Evolutionary conservation across 2,888 invertebrate species (phyloP), one percentile per base, ranked within the genome.

Genomic region (Galerucella pusilla): DNA sequence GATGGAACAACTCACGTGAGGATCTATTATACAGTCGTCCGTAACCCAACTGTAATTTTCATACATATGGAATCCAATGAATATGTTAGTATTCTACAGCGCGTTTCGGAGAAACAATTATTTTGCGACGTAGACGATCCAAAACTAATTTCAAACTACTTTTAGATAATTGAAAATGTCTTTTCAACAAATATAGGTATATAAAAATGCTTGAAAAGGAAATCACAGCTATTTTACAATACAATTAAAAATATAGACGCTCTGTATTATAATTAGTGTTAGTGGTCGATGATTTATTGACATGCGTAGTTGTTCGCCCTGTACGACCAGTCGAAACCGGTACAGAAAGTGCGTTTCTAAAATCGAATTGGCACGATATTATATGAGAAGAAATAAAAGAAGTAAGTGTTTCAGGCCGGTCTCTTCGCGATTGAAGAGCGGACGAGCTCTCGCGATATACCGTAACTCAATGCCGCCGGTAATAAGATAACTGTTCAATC

Each of bases 401-500:
- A 46, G 20, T 20, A 20, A 20, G 69, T 49, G 45, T 74, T 71
- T 71, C 74, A 75, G 75, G 71, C 73, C 77, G 67, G 73, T 76
- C 71, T 66, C 67, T 42, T 35, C 66, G 73, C 72, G 75, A 76
- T 28, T 46, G 46, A 45, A 20, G 35, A n/a, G 14, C 46, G 12
- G 46, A 16, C 46, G 71, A 46, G 60, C 46, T 60, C 60, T 46
- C 25, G 63, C 45, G 45, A 57, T 57, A 68, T 79, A 79, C 80
- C 77, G 78, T 78, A 75, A 78, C 74, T 71, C 71, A 3, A 46
- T 46, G 76, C 73, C 69, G 69, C 59, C 71, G 77, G 80, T 80
- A 80, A 80, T 79, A 75, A 82, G 78, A 77, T 82, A 82, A 82
- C 82, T 81, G 82, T 82, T 75, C 75, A 68, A 60, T 65, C 72